Base-by-base conservation (phyloP, 2,888 invertebrate species). In the Thecocarcelia acutangulata region DNA sequence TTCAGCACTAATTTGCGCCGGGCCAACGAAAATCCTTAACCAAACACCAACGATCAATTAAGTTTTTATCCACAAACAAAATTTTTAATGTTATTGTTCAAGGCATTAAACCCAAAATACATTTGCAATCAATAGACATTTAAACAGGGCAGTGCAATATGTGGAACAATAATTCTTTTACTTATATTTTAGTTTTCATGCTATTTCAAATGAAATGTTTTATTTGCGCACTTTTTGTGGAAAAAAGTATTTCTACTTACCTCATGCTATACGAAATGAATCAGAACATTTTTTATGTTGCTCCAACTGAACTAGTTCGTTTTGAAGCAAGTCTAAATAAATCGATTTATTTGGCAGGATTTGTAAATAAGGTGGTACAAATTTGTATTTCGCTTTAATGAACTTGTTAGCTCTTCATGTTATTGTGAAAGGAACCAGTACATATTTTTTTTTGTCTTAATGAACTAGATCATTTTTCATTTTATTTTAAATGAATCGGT, bases 1-100 rank as follows among this genome's bases (percentile, higher is more conserved):
- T 19, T 48, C 44, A 69, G 24, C 70, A 82, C 66, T 78, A 74
- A 82, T 78, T 78, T 66, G 66, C 70, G 54, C 13, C 17, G 8
- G 69, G 13, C 66, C 74, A 21, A 61, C 61, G 46, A 78, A 68
- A 74, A 59, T 13, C 54, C 74, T 74, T 82, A 66, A 74, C 74
- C 64, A 78, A 82, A 82, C 82, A 82, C 70, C 82, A 78, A 82
- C 74, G 82, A 82, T 82, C 82, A 82, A 82, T 82, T 82, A 82
- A 82, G 78, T 75, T 75, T 66, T 75, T 75, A 78, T 78, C 50
- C 74, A 68, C 61, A 70, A 78, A 66, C 40, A 28, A 54, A 68
- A 68, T 75, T 42, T 64, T 64, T 77, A 77, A 68, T 74, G 78
- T 69, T 74, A 64, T 74, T 48, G 44, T 66, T 46, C 37, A 37